These are phyloP conservation scores for Cranoglanis bouderius DNA, from an alignment of 2,113 vertebrate species.

Conservation along the genomic window DNA sequence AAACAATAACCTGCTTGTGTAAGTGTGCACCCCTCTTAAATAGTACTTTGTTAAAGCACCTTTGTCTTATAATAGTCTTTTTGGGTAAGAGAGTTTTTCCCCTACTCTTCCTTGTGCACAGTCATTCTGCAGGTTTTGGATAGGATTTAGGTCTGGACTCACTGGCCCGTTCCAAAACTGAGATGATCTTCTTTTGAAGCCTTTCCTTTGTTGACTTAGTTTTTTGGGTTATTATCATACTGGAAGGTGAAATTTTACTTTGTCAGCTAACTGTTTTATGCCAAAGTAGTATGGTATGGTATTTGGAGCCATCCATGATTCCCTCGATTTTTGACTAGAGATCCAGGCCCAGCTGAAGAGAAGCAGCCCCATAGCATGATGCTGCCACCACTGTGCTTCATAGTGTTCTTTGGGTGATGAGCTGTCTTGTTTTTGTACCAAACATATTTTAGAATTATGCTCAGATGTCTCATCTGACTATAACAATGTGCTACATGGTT, in stretches of 20 bases:
- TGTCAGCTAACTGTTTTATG: neutral
- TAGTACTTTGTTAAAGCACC: too few species aligned
- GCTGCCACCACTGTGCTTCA: neutral
- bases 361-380: neutral
- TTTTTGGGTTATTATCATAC: neutral
- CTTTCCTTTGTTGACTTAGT: neutral
- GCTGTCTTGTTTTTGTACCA: too few species aligned
- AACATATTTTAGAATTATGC: too few species aligned
- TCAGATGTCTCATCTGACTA: neutral
- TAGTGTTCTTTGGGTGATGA: neutral
- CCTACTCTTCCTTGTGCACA: neutral
- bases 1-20: too few species aligned
- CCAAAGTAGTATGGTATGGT: neutral
- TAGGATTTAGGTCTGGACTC: neutral
- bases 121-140: neutral
- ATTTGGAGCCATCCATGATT: neutral
- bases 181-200: neutral
- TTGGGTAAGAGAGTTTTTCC: too few species aligned
- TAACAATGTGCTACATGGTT: neutral
- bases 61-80: too few species aligned
- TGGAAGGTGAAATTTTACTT: too few species aligned
- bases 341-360: neutral
- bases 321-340: neutral
- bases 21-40: too few species aligned
- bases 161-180: neutral